These are phyloP conservation scores for Sminthopsis crassicaudata DNA, from an alignment of 2,113 vertebrate genomes.

Conservation along the genomic window DNA sequence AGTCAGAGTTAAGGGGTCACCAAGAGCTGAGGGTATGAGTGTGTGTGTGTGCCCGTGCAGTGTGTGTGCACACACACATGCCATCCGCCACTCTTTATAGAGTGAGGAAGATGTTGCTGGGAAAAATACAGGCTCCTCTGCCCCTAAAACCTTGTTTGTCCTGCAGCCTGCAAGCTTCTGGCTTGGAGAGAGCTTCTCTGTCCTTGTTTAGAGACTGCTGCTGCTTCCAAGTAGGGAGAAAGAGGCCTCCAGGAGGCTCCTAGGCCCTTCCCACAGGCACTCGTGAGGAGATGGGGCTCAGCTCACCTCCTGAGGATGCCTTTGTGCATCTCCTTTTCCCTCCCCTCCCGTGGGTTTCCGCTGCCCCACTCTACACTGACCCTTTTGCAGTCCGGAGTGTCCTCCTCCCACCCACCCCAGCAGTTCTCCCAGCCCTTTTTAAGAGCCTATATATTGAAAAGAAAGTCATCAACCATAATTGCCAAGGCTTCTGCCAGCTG, in stretches of 20 bases:
- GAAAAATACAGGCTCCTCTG: neutral
- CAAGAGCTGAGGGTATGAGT: constrained; percentile 56
- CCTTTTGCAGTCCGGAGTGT: neutral
- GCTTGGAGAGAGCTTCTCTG: neutral
- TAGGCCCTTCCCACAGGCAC: neutral
- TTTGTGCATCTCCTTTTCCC: neutral
- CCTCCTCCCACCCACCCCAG: neutral
- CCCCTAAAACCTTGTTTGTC: constrained; percentile 41
- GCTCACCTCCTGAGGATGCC: neutral
- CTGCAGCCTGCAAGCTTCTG: neutral
- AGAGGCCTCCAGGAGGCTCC: neutral
- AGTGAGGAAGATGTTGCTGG: constrained; percentile 25
- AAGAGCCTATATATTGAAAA: neutral
- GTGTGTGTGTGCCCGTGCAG: neutral
- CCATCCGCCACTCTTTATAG: neutral
- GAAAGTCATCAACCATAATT: neutral
- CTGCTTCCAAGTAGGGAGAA: neutral
- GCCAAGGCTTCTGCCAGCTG: neutral
- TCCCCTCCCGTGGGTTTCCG: neutral
- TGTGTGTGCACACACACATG: neutral
- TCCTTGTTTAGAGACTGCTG: neutral
- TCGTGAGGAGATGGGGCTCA: neutral
- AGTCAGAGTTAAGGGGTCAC: constrained; percentile 54
- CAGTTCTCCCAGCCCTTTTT: neutral
- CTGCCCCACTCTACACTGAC: neutral